These are phyloP conservation scores for Dorcus hopei DNA, from an alignment of 2,888 invertebrate species.

Conservation along the genomic window DNA sequence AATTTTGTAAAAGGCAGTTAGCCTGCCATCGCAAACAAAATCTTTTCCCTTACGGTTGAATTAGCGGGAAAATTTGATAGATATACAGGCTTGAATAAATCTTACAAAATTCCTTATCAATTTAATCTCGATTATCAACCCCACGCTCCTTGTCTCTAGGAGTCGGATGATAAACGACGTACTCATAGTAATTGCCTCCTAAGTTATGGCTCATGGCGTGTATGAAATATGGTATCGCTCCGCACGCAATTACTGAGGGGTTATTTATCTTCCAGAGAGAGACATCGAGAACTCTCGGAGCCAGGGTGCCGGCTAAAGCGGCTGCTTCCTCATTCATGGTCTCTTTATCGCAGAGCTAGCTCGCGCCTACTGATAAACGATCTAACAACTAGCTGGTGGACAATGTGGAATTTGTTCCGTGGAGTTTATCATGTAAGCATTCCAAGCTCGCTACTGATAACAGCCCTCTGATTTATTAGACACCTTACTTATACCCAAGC, in stretches of 20 bases:
- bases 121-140: conserved; percentile 46
- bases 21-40: too few relatives aligned
- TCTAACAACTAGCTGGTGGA: conserved; percentile 41
- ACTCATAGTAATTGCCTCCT: conserved; percentile 60
- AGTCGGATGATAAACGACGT: conserved; percentile 56
- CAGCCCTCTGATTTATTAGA: conserved; percentile 34
- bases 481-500: conserved; percentile 20
- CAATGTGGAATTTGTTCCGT: conserved; percentile 46
- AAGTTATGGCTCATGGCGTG: conserved; percentile 58
- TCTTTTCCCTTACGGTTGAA: neutral
- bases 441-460: conserved; percentile 35
- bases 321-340: conserved; percentile 42
- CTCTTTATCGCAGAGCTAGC: conserved; percentile 36
- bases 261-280: conserved; percentile 51
- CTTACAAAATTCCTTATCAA: conserved; percentile 43
- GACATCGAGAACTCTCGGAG: conserved; percentile 15
- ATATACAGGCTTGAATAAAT: conserved; percentile 31
- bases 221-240: conserved; percentile 60
- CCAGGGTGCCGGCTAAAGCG: conserved; percentile 35
- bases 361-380: conserved; percentile 17
- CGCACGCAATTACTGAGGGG: conserved; percentile 57
- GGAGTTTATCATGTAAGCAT: conserved; percentile 36
- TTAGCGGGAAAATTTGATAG: conserved; percentile 20
- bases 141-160: conserved; percentile 36
- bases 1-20: too few relatives aligned